These are phyloP conservation scores for Ascaphus truei DNA, from an alignment of 2,113 vertebrate species.

Conservation along the genomic window DNA sequence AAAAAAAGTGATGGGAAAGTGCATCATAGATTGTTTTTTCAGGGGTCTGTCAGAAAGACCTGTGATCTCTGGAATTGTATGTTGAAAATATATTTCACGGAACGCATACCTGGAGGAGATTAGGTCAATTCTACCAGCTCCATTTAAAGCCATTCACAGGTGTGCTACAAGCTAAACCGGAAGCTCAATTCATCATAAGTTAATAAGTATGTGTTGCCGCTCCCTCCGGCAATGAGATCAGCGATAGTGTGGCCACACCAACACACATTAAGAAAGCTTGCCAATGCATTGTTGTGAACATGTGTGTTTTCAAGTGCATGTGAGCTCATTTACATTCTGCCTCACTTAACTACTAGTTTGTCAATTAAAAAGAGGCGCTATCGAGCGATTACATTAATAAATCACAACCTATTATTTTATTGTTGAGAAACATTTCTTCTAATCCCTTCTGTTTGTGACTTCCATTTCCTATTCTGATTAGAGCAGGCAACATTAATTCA, in stretches of 20 bases:
- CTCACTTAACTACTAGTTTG: no score
- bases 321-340: no score
- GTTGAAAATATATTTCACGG: no score
- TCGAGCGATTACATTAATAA: not conserved
- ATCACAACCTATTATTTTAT: slow-evolving; percentile 17
- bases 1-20: no score
- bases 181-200: not conserved
- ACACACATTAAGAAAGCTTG: not conserved
- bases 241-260: not conserved
- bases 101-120: no score
- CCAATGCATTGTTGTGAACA: not conserved
- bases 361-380: not conserved
- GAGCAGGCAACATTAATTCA: not conserved
- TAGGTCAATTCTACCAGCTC: no score
- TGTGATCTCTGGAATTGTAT: no score
- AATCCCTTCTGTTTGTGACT: not conserved
- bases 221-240: not conserved
- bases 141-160: no score
- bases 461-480: not conserved
- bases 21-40: no score
- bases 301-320: no score
- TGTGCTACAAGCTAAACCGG: no score
- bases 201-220: not conserved
- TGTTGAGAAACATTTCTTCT: not conserved
- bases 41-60: no score